These are phyloP conservation scores for Polyommatus icarus DNA, from an alignment of 2,888 invertebrate genomes.

Conservation along the genomic window DNA sequence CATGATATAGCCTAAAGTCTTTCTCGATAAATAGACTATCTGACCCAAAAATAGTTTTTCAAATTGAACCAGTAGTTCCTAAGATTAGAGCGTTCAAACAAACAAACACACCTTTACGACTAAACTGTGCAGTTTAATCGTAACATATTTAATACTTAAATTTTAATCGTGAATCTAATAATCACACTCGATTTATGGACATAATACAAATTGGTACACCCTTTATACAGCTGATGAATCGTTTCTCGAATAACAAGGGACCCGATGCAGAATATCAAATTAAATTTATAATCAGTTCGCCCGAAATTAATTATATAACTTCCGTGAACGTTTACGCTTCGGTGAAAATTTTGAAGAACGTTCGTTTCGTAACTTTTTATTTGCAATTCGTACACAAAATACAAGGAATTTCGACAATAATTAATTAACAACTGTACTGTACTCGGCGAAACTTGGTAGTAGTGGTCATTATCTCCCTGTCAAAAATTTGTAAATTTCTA, in stretches of 20 bases:
- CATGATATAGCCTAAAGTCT: too few relatives aligned
- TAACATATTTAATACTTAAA: too few relatives aligned
- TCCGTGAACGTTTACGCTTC: slow-evolving; percentile 70
- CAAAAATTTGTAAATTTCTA: too few relatives aligned
- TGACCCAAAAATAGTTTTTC: too few relatives aligned
- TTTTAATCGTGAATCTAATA: background rate
- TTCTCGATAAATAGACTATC: too few relatives aligned
- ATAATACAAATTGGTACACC: slow-evolving; percentile 33
- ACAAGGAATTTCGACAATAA: background rate
- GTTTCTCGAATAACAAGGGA: slow-evolving; percentile 44
- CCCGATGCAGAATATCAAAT: slow-evolving; percentile 49
- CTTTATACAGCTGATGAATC: slow-evolving; percentile 44
- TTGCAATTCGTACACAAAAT: background rate
- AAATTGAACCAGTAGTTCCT: too few relatives aligned
- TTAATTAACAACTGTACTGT: too few relatives aligned
- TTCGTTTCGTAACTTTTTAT: slow-evolving; percentile 18
- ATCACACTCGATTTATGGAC: background rate
- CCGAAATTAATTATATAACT: slow-evolving; percentile 74
- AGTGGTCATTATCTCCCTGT: too few relatives aligned
- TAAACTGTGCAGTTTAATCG: too few relatives aligned
- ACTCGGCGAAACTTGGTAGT: too few relatives aligned
- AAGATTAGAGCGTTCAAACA: too few relatives aligned
- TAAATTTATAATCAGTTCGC: slow-evolving; percentile 76
- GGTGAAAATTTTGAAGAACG: slow-evolving; percentile 56
- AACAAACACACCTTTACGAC: too few relatives aligned